Evolutionary conservation across 2,888 invertebrate genomes (phyloP).

Genomic region (Tenthredo livida): DNA sequence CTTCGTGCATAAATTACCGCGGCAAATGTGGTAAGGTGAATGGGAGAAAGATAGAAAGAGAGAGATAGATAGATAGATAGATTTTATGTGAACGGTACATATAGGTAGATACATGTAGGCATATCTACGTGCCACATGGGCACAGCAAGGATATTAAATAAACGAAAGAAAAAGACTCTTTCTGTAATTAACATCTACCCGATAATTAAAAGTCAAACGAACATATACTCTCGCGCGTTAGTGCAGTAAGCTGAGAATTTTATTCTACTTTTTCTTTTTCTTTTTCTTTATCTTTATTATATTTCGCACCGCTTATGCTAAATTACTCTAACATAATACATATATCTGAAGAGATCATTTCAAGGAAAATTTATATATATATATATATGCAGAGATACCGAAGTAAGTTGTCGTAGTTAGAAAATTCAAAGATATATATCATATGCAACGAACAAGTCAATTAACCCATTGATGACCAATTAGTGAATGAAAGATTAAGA

Average conservation of each 20-base stretch:
- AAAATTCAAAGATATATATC: not conserved
- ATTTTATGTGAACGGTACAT: not conserved
- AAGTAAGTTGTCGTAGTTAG: no score
- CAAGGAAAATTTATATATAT: not conserved
- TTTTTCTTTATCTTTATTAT: no score
- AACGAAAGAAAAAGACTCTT: not conserved
- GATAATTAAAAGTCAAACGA: constrained; percentile 39
- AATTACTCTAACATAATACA: not conserved
- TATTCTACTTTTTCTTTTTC: not conserved
- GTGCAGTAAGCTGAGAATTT: not conserved
- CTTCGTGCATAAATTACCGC: not conserved
- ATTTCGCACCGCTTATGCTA: not conserved
- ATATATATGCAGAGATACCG: not conserved
- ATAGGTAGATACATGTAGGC: not conserved
- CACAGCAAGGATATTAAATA: not conserved
- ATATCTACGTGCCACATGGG: not conserved
- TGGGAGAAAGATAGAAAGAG: not conserved
- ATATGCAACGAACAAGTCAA: not conserved
- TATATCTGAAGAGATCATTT: not conserved
- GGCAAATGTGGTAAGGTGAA: not conserved
- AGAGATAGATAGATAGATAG: not conserved
- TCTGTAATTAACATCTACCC: constrained; percentile 31
- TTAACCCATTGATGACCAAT: not conserved
- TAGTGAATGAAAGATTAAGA: not conserved
- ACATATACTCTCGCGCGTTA: not conserved